phyloP scores from a whole-genome alignment of 2,797 vertebrate species.

The Dromococcyx pavoninus region DNA sequence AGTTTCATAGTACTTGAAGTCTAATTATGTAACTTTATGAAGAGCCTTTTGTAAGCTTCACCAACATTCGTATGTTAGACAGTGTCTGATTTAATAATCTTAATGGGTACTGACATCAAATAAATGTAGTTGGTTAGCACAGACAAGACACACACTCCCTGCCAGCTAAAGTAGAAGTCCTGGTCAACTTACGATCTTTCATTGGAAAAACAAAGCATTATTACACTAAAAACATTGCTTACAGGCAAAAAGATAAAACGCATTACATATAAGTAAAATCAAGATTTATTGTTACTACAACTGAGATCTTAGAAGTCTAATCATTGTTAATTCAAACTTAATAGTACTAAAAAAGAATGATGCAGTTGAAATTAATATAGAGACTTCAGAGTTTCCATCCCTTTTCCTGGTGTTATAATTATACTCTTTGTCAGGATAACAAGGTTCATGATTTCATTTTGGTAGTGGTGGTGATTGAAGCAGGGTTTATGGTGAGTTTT shows the following conservation, averaged over 20 bases:
- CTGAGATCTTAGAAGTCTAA: neutral
- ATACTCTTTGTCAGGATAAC: neutral
- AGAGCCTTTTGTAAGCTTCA: neutral
- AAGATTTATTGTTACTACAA: neutral
- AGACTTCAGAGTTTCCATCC: neutral
- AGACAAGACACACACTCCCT: neutral
- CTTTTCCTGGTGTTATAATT: neutral
- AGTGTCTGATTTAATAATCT: neutral
- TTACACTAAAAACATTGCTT: neutral
- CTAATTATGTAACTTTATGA: neutral
- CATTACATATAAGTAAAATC: neutral
- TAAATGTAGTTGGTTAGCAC: neutral
- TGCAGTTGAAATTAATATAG: neutral
- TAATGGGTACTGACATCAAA: neutral
- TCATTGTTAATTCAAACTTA: neutral
- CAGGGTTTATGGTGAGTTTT: neutral
- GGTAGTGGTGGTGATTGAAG: neutral
- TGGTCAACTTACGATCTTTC: neutral
- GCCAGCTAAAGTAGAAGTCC: neutral
- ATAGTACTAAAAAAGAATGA: neutral
- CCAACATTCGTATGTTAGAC: neutral
- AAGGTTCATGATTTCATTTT: neutral
- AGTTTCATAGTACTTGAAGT: neutral
- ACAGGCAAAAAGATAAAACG: neutral
- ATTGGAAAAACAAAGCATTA: neutral